Evolutionary conservation across 2,113 vertebrate genomes (phyloP), one percentile per base, ranked within the genome.

Genomic region (Eulacestoma nigropectus): DNA sequence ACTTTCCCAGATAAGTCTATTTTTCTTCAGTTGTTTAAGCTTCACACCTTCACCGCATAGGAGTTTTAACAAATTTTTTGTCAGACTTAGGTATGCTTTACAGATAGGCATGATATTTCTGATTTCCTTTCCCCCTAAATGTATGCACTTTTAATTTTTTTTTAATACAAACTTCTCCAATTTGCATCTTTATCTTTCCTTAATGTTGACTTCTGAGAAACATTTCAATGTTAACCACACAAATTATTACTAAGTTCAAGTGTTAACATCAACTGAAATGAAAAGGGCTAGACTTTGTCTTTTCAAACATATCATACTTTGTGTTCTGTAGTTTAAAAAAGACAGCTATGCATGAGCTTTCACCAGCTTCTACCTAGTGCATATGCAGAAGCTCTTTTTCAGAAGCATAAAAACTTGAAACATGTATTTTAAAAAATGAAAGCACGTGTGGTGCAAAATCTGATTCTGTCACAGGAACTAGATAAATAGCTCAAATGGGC

Each of bases 401-500:
- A 74, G 88, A 89, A 92, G 95, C 88, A 90, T 39, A 47, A 87
- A 96, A 86, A 64, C 73, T 78, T 89, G 68, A 93, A 94, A 89
- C 17, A 32, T n/a, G 16, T 70, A 67, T 89, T 89, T 91, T 76
- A 88, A 78, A 94, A 94, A 96, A 93, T 84, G 90, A 87, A 96
- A 96, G 92, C 90, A 94, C 3, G 84, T 95, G 90, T 87, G 86
- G 65, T 89, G 20, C 73, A 94, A 93, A 96, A 89, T 79, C 65
- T 76, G 86, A 93, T 76, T 89, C 86, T 96, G 95, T 87, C 95
- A 93, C 53, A 87, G 57, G 42, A 93, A 72, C 39, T 56, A 94
- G 90, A 97, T 57, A 96, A 95, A 97, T 93, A 93, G 95, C 77
- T 89, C 69, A 96, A 96, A 95, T 84, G 69, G 88, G 73, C 49